These are phyloP conservation scores for Eupithecia exiguata DNA, from an alignment of 2,888 invertebrate species.

Conservation along the genomic window DNA sequence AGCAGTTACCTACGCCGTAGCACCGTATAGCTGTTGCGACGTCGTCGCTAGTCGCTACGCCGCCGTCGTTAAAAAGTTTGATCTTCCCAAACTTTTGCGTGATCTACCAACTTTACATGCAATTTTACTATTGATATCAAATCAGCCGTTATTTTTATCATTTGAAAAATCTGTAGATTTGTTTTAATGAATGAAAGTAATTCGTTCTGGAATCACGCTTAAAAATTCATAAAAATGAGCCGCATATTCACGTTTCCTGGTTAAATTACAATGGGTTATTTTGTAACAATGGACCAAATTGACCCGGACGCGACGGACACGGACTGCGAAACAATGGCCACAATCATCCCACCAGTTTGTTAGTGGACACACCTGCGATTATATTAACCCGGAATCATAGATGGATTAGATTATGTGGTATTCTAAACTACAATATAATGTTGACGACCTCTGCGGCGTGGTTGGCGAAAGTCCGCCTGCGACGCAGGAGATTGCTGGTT, in stretches of 20 bases:
- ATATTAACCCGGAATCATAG: constrained; percentile 64
- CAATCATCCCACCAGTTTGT: constrained; percentile 77
- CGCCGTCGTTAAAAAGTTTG: not conserved
- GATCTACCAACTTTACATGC: not conserved
- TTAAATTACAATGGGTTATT: constrained; percentile 69
- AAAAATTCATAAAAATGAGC: constrained; percentile 43
- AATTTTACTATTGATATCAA: constrained; percentile 1
- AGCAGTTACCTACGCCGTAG: constrained; percentile 16
- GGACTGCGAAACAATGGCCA: constrained; percentile 65
- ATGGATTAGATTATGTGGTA: constrained; percentile 46
- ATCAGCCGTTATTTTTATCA: not conserved
- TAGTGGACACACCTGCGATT: constrained; percentile 60
- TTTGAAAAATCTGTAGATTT: not conserved
- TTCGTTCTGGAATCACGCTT: constrained; percentile 33
- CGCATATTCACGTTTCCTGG: constrained; percentile 51
- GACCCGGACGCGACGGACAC: constrained; percentile 56
- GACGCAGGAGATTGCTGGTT: too few species aligned
- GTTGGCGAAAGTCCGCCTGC: too few species aligned
- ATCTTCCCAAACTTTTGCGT: not conserved
- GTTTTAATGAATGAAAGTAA: not conserved
- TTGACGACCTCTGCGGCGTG: too few species aligned
- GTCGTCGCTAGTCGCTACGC: not conserved
- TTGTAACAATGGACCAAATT: constrained; percentile 80
- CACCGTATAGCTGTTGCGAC: constrained; percentile 9
- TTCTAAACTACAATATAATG: not conserved